Conservation (phyloP, 2,888 invertebrate species). For the Andrena bucephala region DNA sequence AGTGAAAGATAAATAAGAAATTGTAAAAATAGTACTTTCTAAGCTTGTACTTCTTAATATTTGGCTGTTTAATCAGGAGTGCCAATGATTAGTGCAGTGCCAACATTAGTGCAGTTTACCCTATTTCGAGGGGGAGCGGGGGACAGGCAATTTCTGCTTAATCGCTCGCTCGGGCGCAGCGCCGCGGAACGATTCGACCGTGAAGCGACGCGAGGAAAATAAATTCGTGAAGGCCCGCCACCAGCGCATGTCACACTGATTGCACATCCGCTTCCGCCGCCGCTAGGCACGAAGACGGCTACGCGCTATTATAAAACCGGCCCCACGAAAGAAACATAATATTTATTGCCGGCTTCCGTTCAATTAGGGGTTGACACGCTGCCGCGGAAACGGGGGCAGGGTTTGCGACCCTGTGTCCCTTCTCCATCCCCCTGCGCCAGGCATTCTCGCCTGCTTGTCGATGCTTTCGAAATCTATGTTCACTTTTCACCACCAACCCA, state of each 20-base stretch:
- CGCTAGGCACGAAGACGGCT: conserved; percentile 62
- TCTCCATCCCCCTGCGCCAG: conserved; percentile 18
- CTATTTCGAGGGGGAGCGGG: background rate
- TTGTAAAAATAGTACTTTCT: too few relatives aligned
- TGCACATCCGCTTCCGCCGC: conserved; percentile 82
- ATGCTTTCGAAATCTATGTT: conserved; percentile 76
- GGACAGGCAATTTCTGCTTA: conserved; percentile 62
- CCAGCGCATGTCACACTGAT: conserved; percentile 78
- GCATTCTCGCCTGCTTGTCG: conserved; percentile 67
- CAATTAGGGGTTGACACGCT: conserved; percentile 83
- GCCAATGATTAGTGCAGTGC: too few relatives aligned
- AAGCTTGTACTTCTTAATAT: too few relatives aligned
- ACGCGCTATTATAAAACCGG: conserved; percentile 80
- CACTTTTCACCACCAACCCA: conserved; percentile 41
- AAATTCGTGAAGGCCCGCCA: conserved; percentile 61
- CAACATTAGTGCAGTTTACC: too few relatives aligned
- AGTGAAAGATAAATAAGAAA: too few relatives aligned
- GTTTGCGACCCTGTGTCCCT: conserved; percentile 33
- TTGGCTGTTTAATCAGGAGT: too few relatives aligned
- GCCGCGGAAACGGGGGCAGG: conserved; percentile 60
- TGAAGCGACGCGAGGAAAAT: conserved; percentile 67
- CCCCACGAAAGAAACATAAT: conserved; percentile 81
- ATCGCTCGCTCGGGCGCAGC: conserved; percentile 57
- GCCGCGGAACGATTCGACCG: conserved; percentile 53
- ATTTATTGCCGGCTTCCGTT: conserved; percentile 85